Conservation (phyloP, 2,797 vertebrate genomes). For the Rhabdomys pumilio region DNA sequence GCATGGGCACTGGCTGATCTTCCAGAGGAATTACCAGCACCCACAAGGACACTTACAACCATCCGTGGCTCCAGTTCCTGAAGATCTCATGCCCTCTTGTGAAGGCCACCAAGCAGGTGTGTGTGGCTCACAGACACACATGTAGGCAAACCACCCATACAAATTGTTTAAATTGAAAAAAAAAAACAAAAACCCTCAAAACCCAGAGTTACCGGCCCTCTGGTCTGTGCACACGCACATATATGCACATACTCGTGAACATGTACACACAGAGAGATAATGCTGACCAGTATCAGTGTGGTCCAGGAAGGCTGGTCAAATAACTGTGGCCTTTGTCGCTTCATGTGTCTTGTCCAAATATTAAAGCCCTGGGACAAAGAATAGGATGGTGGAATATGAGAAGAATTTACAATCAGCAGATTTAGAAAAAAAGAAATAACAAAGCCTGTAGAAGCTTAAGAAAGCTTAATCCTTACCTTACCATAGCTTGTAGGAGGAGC, state of each 20-base stretch:
- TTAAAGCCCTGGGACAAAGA: background rate
- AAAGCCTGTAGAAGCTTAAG: background rate
- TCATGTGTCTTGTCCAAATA: background rate
- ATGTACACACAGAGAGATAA: background rate
- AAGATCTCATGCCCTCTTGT: background rate
- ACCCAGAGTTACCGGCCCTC: no score
- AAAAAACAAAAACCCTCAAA: background rate
- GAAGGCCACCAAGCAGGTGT: background rate
- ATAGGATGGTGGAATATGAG: background rate
- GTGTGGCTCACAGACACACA: background rate
- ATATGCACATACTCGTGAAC: background rate
- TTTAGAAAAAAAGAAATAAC: background rate
- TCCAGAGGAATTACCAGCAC: background rate
- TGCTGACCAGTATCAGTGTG: background rate
- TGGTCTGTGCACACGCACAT: background rate
- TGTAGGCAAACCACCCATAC: background rate
- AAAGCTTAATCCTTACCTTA: background rate
- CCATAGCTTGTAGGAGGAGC: no score
- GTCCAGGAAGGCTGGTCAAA: background rate
- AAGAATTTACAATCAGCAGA: background rate
- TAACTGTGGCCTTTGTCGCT: background rate
- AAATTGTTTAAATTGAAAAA: background rate
- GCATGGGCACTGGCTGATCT: background rate
- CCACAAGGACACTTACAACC: background rate
- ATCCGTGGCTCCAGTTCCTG: background rate